Conservation (phyloP, 2,797 vertebrate species). For the Eulemur mongoz region DNA sequence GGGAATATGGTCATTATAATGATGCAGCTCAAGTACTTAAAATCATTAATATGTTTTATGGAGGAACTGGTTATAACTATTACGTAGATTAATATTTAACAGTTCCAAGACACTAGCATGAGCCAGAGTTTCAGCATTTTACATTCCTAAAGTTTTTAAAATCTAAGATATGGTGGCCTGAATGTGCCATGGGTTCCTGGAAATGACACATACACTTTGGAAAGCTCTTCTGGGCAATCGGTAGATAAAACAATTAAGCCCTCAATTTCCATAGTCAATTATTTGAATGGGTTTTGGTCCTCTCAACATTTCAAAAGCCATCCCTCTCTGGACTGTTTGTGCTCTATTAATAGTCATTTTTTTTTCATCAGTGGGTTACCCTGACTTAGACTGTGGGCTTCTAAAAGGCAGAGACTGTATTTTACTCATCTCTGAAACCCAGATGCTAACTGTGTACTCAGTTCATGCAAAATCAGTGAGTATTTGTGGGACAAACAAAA, state of each 20-base stretch:
- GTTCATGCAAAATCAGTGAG: background rate
- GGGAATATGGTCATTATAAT: conserved; percentile 61
- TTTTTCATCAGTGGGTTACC: background rate
- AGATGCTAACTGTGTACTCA: background rate
- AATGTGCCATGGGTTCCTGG: background rate
- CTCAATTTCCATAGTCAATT: background rate
- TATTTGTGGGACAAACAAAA: background rate
- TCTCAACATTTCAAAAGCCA: background rate
- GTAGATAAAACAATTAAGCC: background rate
- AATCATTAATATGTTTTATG: conserved; percentile 68
- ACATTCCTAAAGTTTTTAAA: background rate
- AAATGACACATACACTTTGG: background rate
- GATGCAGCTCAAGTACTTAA: conserved; percentile 46
- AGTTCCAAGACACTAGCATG: background rate
- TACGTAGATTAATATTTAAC: conserved; percentile 59
- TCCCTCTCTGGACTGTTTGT: background rate
- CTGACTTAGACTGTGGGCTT: background rate
- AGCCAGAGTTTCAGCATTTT: conserved; percentile 5
- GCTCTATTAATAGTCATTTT: background rate
- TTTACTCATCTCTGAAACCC: background rate
- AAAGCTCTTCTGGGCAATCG: background rate
- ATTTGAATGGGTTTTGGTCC: background rate
- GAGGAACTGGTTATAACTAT: conserved; percentile 30
- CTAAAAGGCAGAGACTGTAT: background rate
- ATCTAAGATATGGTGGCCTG: background rate